Evolutionary conservation across 2,113 vertebrate species (phyloP), one percentile per base, ranked within the genome.

Genomic region (Hippocampus mohnikei): DNA sequence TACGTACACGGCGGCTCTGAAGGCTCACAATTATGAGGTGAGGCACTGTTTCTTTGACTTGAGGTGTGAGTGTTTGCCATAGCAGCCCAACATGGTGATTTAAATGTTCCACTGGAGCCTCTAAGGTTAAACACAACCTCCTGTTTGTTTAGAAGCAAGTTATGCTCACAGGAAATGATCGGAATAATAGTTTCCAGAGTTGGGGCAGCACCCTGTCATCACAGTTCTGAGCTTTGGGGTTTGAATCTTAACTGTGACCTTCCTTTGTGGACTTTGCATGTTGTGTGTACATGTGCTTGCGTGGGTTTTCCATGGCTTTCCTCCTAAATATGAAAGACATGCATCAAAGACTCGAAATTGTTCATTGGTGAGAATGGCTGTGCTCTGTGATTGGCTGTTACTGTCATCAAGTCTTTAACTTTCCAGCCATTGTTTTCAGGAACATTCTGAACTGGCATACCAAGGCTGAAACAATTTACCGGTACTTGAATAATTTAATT

Each of bases 1-100:
- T 94, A 95, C 62, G 83, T 81, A 48, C 93, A 93, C 9, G 89
- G 88, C 70, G 85, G 90, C 59, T 86, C 94, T 62, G 90, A 91
- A 80, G 88, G 88, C 46, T 89, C 82, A 29, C 93, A 94, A 71
- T 82, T 92, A 64, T 94, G 93, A 80, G 81, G 89, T 89, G 59
- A 87, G 76, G 41, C n/a, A 65, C 33, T 11, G 15, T 20, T 25
- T 29, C 8, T 21, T 20, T 3, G 20, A 21, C 7, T 68, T 44
- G 40, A 44, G 64, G 25, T 66, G 23, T 12, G 16, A 13, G 41
- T 55, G 50, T 16, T 60, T 65, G 9, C 63, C 13, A 27, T 23
- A 16, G 37, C 23, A 65, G 42, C 23, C 41, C 13, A 8, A 5
- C n/a, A 12, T 16, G 40, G 27, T 8, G 27, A 8, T 60, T 46